Conservation (phyloP, 2,888 invertebrate species). For the Autographa gamma region DNA sequence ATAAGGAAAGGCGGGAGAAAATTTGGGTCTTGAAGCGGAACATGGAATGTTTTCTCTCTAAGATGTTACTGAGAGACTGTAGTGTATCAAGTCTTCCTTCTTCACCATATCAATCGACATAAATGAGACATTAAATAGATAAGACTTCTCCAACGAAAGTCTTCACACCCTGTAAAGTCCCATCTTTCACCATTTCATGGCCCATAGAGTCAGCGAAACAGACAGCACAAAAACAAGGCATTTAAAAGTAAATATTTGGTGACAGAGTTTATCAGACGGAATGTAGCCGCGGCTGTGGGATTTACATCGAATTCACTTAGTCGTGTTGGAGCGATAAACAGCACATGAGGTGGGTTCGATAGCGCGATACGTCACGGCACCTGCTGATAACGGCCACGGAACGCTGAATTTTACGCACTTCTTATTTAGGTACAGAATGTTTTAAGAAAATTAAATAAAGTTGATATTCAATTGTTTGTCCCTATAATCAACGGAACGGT, state of each 20-base stretch:
- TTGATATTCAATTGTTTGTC: not conserved
- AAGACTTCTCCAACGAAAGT: constrained; percentile 4
- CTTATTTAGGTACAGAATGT: constrained; percentile 30
- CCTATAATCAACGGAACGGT: no score
- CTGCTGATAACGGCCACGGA: constrained; percentile 56
- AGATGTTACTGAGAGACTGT: not conserved
- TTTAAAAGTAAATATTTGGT: constrained; percentile 23
- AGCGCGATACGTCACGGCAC: constrained; percentile 55
- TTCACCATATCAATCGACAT: not conserved
- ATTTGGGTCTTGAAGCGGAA: constrained; percentile 5
- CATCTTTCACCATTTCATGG: constrained; percentile 32
- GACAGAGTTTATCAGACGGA: constrained; percentile 39
- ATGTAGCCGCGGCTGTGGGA: constrained; percentile 21
- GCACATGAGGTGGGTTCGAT: constrained; percentile 52
- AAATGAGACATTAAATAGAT: not conserved
- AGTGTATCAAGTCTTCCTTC: not conserved
- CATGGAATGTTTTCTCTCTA: not conserved
- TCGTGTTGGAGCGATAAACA: constrained; percentile 54
- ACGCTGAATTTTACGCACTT: constrained; percentile 50
- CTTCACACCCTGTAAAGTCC: constrained; percentile 35
- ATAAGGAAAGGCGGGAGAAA: not conserved
- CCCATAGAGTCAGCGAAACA: constrained; percentile 27
- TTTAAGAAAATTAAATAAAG: constrained; percentile 19
- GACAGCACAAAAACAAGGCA: constrained; percentile 11
- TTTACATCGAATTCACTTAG: constrained; percentile 47